Percentiles rank a stretch among this genome's conserved stretches.
Conservation (phyloP, 2,113 vertebrate genomes). For the Zonotrichia leucophrys region DNA sequence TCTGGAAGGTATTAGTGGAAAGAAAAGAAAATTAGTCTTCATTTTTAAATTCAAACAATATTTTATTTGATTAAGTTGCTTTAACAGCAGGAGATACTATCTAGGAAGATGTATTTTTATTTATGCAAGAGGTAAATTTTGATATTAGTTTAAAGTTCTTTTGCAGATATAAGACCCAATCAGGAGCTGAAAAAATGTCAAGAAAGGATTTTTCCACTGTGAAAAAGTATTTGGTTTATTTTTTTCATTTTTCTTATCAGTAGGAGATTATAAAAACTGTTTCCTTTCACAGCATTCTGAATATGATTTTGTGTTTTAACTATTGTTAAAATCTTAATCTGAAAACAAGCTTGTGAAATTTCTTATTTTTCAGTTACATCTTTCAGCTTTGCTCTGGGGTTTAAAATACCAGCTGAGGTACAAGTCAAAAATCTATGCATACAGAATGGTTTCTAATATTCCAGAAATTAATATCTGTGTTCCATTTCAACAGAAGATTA, state of each 20-base stretch:
- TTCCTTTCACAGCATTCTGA: not conserved
- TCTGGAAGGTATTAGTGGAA: not conserved
- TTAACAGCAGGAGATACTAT: not conserved
- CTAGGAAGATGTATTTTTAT: not conserved
- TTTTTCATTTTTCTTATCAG: not conserved
- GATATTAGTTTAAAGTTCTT: not conserved
- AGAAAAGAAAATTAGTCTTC: not conserved
- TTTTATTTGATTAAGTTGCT: not conserved
- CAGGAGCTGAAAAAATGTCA: not conserved
- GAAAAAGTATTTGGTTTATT: not conserved
- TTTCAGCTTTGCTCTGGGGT: not conserved
- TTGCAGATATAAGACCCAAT: not conserved
- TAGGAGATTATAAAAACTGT: not conserved
- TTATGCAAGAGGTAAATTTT: not conserved
- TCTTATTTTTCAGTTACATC: not conserved
- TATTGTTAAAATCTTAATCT: not conserved
- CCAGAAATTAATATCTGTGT: not conserved
- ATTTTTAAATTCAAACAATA: not conserved
- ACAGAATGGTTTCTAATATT: not conserved
- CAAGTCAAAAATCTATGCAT: not conserved
- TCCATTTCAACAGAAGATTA: not conserved
- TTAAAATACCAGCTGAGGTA: not conserved
- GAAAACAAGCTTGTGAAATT: not conserved
- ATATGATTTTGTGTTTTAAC: not conserved
- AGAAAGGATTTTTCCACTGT: not conserved